Evolutionary conservation across 2,113 vertebrate species (phyloP), one percentile per base, ranked within the genome.

Genomic region (Sapayoa aenigma): DNA sequence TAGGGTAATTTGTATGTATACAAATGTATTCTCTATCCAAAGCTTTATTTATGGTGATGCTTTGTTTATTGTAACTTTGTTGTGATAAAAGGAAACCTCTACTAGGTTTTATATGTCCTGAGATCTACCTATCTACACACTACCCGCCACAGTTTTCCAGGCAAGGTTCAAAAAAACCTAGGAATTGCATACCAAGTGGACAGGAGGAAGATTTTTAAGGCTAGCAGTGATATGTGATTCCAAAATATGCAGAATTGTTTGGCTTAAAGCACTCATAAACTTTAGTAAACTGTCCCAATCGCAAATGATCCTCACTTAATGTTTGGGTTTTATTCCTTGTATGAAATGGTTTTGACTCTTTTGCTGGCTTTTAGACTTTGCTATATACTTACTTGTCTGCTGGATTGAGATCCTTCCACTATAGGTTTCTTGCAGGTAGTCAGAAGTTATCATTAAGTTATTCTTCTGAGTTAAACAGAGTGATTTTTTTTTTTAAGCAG

Each of bases 71-170:
- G 7, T 31, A 60, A 65, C 28, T 49, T 73, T 76, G 18, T 77
- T 94, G 2, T 31, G 27, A 65, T 52, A 49, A 79, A 94, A 77
- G 27, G 39, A 73, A 85, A 30, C 2, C 3, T 79, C 11, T 69
- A 1, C 12, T 14, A 33, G n/a, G 46, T 21, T 88, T 11, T 52
- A 46, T 23, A 58, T 63, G 24, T 87, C 30, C 6, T 71, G 18
- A 63, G 58, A 5, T 78, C 49, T 63, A 2, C 42, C 31, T 41
- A 0, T 33, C n/a, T 81, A 18, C 7, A 7, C 0, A 1, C 8
- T 81, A 11, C 9, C 50, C 12, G 10, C 20, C 30, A 39, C 6
- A 55, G 37, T 47, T 75, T 20, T 71, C 41, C 30, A 71, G 33
- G 11, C 23, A 35, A 55, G 13, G 22, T 82, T 94, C 27, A 68